Evolutionary conservation across 2,113 vertebrate species (phyloP).

Genomic region (Callaeas wilsoni): DNA sequence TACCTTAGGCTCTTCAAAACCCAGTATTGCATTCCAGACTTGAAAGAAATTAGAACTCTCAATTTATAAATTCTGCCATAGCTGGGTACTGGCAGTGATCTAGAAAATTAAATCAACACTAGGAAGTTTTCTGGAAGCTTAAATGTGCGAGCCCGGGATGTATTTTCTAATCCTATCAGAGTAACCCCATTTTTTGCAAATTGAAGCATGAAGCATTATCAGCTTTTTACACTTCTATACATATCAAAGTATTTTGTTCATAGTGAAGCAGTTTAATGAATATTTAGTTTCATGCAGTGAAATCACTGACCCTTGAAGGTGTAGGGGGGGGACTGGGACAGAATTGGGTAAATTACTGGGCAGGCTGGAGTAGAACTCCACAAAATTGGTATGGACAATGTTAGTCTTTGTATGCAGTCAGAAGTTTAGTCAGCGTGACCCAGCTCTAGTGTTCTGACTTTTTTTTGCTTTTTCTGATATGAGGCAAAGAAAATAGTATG

Average conservation of each 20-base stretch:
- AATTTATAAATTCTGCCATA: background rate
- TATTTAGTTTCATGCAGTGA: background rate
- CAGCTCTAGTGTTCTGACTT: background rate
- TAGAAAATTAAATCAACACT: constrained; percentile 40
- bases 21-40: background rate
- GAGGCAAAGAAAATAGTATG: background rate
- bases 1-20: background rate
- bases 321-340: background rate
- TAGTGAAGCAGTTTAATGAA: background rate
- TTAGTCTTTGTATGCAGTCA: background rate
- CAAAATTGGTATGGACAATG: fast-evolving
- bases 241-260: background rate
- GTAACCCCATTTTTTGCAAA: background rate
- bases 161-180: constrained; percentile 52
- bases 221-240: background rate
- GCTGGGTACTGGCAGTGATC: constrained; percentile 13
- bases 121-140: constrained; percentile 10
- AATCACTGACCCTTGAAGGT: background rate
- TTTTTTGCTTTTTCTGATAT: background rate
- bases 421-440: background rate
- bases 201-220: background rate
- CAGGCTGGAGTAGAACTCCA: background rate
- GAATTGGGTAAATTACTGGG: background rate
- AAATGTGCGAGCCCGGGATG: background rate
- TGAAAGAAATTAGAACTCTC: constrained; percentile 6